Percentiles rank a stretch among this genome's conserved stretches.
These are phyloP conservation scores for Polypterus bichir DNA, from an alignment of 2,113 vertebrate species.

Conservation along the genomic window DNA sequence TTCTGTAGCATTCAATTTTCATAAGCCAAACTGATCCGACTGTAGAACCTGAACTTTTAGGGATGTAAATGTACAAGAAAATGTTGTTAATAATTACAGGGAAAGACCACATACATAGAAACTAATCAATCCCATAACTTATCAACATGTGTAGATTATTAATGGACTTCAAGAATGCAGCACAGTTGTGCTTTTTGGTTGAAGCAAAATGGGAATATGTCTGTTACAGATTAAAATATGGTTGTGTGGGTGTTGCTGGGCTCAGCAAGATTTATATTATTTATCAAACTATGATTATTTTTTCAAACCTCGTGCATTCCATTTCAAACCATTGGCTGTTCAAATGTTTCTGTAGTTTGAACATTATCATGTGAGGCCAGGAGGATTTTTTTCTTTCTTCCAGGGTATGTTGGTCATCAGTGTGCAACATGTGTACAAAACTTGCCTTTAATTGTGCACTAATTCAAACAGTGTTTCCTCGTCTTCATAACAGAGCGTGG, in stretches of 20 bases:
- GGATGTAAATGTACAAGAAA: constrained; percentile 38
- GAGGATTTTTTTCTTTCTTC: neutral
- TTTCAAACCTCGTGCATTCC: neutral
- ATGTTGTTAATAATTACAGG: constrained; percentile 32
- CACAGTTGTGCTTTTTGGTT: constrained; percentile 48
- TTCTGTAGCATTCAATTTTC: constrained; percentile 18
- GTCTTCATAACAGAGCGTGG: constrained; percentile 28
- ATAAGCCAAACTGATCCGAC: constrained; percentile 31
- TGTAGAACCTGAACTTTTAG: constrained; percentile 40
- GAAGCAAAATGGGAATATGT: constrained; percentile 48
- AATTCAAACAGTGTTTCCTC: constrained; percentile 32
- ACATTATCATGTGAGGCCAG: no score
- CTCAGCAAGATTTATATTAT: constrained; percentile 36
- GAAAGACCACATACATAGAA: constrained; percentile 50
- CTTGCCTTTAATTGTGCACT: constrained; percentile 25
- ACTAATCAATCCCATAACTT: constrained; percentile 54
- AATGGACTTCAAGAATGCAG: constrained; percentile 46
- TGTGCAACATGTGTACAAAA: constrained; percentile 23
- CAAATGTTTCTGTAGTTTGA: no score
- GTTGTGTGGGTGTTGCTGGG: constrained; percentile 47
- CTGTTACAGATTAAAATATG: constrained; percentile 60
- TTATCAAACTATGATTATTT: constrained; percentile 25
- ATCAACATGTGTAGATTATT: constrained; percentile 54
- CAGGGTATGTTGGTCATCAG: neutral
- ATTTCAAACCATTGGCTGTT: no score